These are phyloP conservation scores for Synanthedon andrenaeformis DNA, from an alignment of 2,888 invertebrate species.

Conservation along the genomic window DNA sequence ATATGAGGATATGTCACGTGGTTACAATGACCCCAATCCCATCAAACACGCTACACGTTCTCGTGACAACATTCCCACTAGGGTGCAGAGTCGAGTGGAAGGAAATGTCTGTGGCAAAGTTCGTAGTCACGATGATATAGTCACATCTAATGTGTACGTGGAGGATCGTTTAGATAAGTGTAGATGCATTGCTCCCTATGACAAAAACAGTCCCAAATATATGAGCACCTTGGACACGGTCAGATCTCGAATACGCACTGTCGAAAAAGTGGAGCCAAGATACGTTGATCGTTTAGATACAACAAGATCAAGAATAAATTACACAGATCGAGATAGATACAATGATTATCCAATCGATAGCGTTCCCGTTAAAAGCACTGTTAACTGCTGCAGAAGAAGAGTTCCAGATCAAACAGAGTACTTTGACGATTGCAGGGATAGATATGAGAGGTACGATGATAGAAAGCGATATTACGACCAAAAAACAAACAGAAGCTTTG, in stretches of 20 bases:
- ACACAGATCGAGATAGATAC: constrained; percentile 22
- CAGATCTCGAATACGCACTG: constrained; percentile 15
- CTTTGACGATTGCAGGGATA: constrained; percentile 20
- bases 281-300: constrained; percentile 36
- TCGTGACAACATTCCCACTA: constrained; percentile 23
- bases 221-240: constrained; percentile 31
- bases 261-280: constrained; percentile 15
- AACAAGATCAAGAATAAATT: constrained; percentile 19
- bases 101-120: constrained; percentile 24
- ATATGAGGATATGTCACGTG: constrained; percentile 32
- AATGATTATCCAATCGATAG: constrained; percentile 25
- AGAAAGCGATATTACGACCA: constrained; percentile 34
- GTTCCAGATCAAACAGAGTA: constrained; percentile 19
- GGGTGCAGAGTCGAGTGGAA: constrained; percentile 34
- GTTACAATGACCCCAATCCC: constrained; percentile 13
- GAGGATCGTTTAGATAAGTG: constrained; percentile 19
- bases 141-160: constrained; percentile 6
- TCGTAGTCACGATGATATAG: constrained; percentile 23
- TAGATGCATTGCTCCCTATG: constrained; percentile 23
- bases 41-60: constrained; percentile 18
- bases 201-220: constrained; percentile 25
- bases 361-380: constrained; percentile 25
- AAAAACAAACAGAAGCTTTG: constrained; percentile 49
- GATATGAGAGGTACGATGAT: constrained; percentile 28
- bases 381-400: constrained; percentile 20